phyloP scores from a whole-genome alignment of 2,888 invertebrate species.

The Dione juno region DNA sequence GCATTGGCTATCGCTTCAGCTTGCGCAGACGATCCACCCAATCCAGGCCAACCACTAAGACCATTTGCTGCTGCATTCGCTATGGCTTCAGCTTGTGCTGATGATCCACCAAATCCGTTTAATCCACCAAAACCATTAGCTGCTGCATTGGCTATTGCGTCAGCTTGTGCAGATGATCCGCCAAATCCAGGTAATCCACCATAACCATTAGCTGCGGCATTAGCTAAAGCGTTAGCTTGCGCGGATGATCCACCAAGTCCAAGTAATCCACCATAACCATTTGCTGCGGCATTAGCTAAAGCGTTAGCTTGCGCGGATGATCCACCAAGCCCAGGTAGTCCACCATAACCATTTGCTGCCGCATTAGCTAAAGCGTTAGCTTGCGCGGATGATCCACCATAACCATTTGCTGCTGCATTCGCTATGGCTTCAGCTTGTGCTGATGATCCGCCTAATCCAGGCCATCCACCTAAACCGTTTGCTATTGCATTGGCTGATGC shows the following conservation, averaged over 20 bases:
- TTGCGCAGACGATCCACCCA: conserved; percentile 22
- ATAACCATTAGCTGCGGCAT: too few species aligned
- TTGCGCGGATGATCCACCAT: conserved; percentile 27
- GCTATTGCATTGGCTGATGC: conserved; percentile 42
- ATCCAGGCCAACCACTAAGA: conserved; percentile 32
- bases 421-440: conserved; percentile 33
- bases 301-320: conserved; percentile 25
- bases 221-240: too few species aligned
- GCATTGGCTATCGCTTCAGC: conserved; percentile 37
- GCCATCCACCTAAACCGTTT: conserved; percentile 32
- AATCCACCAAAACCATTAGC: conserved; percentile 21
- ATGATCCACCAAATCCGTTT: conserved; percentile 33
- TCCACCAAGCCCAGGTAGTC: conserved; percentile 38
- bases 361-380: conserved; percentile 37
- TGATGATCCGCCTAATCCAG: conserved; percentile 13
- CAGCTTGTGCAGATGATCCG: conserved; percentile 36
- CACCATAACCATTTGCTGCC: conserved; percentile 27
- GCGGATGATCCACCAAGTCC: too few species aligned
- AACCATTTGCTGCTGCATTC: conserved; percentile 31
- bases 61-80: conserved; percentile 38
- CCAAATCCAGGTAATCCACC: not conserved
- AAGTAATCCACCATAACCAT: too few species aligned
- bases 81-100: conserved; percentile 43
- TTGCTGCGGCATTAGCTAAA: conserved; percentile 43
- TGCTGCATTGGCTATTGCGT: conserved; percentile 41